Conservation (phyloP, 92 coral and sea anemone species). For the Umimayanthus kanabou region DNA sequence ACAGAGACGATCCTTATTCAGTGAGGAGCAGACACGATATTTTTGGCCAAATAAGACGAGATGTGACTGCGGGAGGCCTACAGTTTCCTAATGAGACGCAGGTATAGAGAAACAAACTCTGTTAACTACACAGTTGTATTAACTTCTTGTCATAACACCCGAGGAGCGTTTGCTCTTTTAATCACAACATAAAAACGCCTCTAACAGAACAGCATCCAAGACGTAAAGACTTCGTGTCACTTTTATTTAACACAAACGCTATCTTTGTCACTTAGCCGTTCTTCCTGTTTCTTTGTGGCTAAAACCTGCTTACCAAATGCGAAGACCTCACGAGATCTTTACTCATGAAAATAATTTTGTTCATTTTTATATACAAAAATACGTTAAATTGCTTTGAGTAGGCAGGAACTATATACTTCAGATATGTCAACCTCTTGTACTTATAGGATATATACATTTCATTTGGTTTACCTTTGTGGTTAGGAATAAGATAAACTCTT, state of each 20-base stretch:
- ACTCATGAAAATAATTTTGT: slow-evolving; percentile 12
- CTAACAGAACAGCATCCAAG: neutral
- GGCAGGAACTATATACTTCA: neutral
- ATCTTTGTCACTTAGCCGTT: neutral
- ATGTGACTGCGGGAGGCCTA: slow-evolving; percentile 53
- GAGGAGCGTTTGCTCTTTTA: slow-evolving; percentile 34
- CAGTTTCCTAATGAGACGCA: slow-evolving; percentile 65
- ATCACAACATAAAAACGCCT: slow-evolving; percentile 37
- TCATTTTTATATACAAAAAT: slow-evolving; percentile 17
- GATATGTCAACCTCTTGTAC: slow-evolving; percentile 13
- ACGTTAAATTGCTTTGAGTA: slow-evolving; percentile 21
- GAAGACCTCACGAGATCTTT: slow-evolving; percentile 23
- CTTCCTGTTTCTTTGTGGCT: slow-evolving; percentile 6
- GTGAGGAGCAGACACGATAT: slow-evolving; percentile 85
- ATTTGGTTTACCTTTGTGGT: slow-evolving; percentile 47
- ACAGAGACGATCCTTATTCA: slow-evolving; percentile 77
- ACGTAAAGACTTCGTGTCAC: slow-evolving; percentile 7
- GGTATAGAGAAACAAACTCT: slow-evolving; percentile 58
- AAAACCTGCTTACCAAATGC: neutral
- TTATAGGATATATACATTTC: slow-evolving; percentile 36
- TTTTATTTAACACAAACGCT: slow-evolving; percentile 14
- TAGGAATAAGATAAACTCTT: slow-evolving; percentile 29
- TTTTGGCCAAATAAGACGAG: slow-evolving; percentile 55
- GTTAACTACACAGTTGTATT: slow-evolving; percentile 52
- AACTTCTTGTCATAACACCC: slow-evolving; percentile 61